Evolutionary conservation across 1,140 invertebrate genomes (phyloP).

Genomic region (Drosophila eugracilis): DNA sequence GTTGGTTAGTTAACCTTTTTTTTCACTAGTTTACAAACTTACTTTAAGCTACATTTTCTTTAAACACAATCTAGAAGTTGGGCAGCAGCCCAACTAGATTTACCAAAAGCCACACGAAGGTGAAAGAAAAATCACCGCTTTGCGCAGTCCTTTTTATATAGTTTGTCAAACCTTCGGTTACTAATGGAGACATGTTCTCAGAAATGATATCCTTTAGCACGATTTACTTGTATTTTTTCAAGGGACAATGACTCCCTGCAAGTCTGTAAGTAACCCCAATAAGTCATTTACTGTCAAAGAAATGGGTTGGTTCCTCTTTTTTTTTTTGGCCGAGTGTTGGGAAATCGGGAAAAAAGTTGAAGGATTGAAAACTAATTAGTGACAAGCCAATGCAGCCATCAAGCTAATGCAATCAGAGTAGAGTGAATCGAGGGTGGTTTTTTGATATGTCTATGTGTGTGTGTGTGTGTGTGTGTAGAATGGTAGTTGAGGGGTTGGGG

Average conservation of each 20-base stretch:
- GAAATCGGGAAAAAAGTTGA: neutral
- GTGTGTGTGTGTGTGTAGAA: too few species aligned
- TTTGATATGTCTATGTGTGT: too few species aligned
- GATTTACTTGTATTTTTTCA: neutral
- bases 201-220: neutral
- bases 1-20: too few species aligned
- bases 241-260: neutral
- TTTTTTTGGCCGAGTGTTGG: neutral
- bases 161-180: neutral
- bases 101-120: too few species aligned
- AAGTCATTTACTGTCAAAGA: slow-evolving; percentile 35
- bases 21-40: too few species aligned
- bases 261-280: slow-evolving; percentile 25
- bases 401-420: slow-evolving; percentile 35
- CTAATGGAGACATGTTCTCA: neutral
- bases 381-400: slow-evolving; percentile 46
- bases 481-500: neutral
- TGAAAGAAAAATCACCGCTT: too few species aligned
- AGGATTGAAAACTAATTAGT: slow-evolving; percentile 64
- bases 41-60: too few species aligned
- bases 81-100: too few species aligned
- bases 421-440: neutral
- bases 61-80: too few species aligned
- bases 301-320: slow-evolving; percentile 11
- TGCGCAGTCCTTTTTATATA: too few species aligned